phyloP scores from a whole-genome alignment of 2,113 vertebrate species.

The Pedetes capensis region DNA sequence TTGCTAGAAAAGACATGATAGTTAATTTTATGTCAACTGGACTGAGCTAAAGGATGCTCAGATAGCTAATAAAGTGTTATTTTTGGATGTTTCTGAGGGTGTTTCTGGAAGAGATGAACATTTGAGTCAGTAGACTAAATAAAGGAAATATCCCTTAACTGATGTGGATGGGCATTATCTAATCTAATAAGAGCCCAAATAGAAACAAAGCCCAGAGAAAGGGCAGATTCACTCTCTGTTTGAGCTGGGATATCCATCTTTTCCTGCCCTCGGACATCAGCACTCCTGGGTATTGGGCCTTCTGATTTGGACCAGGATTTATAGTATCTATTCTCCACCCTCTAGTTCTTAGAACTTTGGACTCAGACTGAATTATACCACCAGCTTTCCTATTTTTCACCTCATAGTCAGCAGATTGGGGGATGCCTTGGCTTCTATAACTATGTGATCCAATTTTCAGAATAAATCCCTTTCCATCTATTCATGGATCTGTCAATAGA shows the following conservation, averaged over 20 bases:
- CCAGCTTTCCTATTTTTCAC: not conserved
- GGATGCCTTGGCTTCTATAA: not conserved
- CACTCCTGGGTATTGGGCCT: not conserved
- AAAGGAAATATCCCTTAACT: not conserved
- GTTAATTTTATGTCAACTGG: not conserved
- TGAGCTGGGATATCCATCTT: not conserved
- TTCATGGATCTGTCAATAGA: not conserved
- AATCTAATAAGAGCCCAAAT: not conserved
- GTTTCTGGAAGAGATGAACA: not conserved
- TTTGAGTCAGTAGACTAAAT: not conserved
- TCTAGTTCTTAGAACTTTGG: not conserved
- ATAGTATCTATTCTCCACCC: not conserved
- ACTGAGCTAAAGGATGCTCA: not conserved
- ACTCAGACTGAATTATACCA: not conserved
- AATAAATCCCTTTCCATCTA: not conserved
- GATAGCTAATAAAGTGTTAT: not conserved
- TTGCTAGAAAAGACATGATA: not conserved
- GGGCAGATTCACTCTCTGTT: not conserved
- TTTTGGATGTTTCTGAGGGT: not conserved
- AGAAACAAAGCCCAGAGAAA: not conserved
- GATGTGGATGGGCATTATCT: not conserved
- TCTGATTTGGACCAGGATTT: not conserved
- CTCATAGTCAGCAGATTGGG: not conserved
- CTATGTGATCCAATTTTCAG: not conserved
- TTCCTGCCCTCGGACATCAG: not conserved